Base-by-base conservation (phyloP, 2,113 vertebrate genomes). In the Crypturellus undulatus region DNA sequence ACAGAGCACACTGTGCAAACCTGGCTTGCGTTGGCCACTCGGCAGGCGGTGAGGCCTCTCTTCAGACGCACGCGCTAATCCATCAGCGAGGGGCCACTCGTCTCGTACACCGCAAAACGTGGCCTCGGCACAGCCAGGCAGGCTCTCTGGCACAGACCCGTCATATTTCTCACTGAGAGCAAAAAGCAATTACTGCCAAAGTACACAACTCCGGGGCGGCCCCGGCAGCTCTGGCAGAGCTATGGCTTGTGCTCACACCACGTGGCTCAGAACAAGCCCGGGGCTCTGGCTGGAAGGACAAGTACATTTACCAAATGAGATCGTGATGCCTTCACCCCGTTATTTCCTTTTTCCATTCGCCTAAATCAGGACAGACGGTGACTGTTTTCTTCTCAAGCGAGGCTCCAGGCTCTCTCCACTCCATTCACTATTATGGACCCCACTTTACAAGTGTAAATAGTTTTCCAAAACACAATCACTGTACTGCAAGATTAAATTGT, bases 271-370 rank as follows among this genome's bases (percentile, higher is more conserved):
- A 89, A 79, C 21, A 6, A 83, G 76, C 15, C 54, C 67, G 45
- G 34, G 6, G 12, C 17, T 77, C 36, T 65, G n/a, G 18, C 9
- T 26, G 52, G 13, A 87, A 62, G 3, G 4, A 71, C 49, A 88
- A 87, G 77, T 38, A 24, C 28, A 71, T 89, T 73, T 59, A 90
- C 64, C 42, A 54, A 94, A 91, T 12, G 38, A 91, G 63, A 80
- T 38, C 38, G 28, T 87, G 87, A 91, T 52, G 42, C 62, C 47
- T 93, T 96, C 62, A 82, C 67, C 56, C 76, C 59, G 5, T 72
- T 79, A 77, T 87, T 93, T 95, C 81, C 84, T 89, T 83, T 89
- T 92, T 94, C 87, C 87, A 72, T 84, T 36, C 72, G 71, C 67
- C n/a, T 82, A 40, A 69, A 80, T 77, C 79, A 76, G 63, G 15